A percentile compares a stretch with the other conserved stretches of the same genome.
Conservation (phyloP, 2,113 vertebrate genomes). For the Poeciliopsis prolifica region DNA sequence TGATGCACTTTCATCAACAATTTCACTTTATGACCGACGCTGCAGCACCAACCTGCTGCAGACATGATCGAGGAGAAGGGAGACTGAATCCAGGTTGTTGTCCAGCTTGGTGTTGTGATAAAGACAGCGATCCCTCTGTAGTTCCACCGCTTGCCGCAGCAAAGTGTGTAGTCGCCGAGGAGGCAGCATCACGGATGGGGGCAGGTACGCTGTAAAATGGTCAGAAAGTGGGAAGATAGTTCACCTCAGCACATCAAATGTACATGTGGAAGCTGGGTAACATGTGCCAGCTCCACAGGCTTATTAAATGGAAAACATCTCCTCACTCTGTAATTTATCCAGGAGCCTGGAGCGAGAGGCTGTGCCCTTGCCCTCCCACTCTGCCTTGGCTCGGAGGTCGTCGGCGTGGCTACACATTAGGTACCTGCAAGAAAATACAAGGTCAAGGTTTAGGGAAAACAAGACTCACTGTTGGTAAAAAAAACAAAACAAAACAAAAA, state of each 20-base stretch:
- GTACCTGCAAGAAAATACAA: conserved; percentile 82
- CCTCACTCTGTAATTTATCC: conserved; percentile 97
- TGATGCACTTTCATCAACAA: not conserved
- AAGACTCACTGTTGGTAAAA: not conserved
- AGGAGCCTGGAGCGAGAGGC: conserved; percentile 93
- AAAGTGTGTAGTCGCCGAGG: conserved; percentile 96
- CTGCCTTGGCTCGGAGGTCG: conserved; percentile 95
- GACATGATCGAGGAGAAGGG: conserved; percentile 95
- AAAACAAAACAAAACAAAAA: not conserved
- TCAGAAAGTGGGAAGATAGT: not conserved
- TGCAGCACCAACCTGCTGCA: conserved; percentile 89
- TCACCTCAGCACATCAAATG: not conserved
- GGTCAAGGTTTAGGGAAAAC: conserved; percentile 7
- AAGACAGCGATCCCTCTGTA: conserved; percentile 97
- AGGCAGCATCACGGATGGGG: conserved; percentile 98
- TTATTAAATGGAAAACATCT: not conserved
- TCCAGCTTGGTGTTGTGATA: conserved; percentile 99
- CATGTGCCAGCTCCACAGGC: not conserved
- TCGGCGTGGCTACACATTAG: conserved; percentile 99
- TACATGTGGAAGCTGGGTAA: not conserved
- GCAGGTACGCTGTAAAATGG: conserved; percentile 87
- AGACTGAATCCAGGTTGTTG: conserved; percentile 93
- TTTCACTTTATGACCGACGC: not conserved
- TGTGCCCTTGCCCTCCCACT: conserved; percentile 98
- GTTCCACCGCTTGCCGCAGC: conserved; percentile 94